Evolutionary conservation across 2,113 vertebrate species (phyloP), one percentile per base, ranked within the genome.

Genomic region (Oenanthe oenanthe): DNA sequence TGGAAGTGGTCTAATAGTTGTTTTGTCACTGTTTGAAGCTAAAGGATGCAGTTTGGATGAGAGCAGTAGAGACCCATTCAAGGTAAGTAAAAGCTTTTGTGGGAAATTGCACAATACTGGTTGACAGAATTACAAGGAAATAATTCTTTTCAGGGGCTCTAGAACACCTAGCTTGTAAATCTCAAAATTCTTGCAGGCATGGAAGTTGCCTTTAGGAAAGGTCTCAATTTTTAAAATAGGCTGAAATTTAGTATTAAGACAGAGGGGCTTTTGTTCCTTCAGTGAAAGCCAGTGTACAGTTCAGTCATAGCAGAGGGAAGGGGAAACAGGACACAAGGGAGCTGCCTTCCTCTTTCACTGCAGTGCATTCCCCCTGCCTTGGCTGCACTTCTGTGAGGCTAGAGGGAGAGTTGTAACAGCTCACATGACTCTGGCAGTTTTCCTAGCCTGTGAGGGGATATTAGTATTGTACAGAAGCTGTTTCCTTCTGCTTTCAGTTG

Each of bases 181-280:
- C 12, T 57, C 22, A 77, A 31, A 21, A 42, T n/a, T 36, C 50
- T 60, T 3, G 0, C 6, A 9, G 28, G n/a, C 0, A 0, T 4
- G 4, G 22, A 71, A 68, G 18, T 43, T 60, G 11, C 21, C 17
- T 42, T 73, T 25, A 80, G 25, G 13, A 10, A 62, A 81, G 28
- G 29, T 61, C 73, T 38, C 36, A 45, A 60, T 86, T 76, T 86
- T 76, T 5, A 0, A 28, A 32, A 57, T 53, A 32, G 9, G 17
- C 18, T 38, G 17, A 68, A 53, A 29, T 43, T 57, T 17, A 70
- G 5, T 56, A 24, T 43, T 51, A 34, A 40, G 47, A 62, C 6
- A 85, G 26, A 22, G 17, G 3, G 31, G 13, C n/a, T 90, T 68
- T 68, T 68, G 43, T 54, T 89, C 60, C 14, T 50, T 76, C 9